Evolutionary conservation across 30 jellyfish, hydroid and myxozoan species (phyloP).

Genomic region (Morbakka virulenta): DNA sequence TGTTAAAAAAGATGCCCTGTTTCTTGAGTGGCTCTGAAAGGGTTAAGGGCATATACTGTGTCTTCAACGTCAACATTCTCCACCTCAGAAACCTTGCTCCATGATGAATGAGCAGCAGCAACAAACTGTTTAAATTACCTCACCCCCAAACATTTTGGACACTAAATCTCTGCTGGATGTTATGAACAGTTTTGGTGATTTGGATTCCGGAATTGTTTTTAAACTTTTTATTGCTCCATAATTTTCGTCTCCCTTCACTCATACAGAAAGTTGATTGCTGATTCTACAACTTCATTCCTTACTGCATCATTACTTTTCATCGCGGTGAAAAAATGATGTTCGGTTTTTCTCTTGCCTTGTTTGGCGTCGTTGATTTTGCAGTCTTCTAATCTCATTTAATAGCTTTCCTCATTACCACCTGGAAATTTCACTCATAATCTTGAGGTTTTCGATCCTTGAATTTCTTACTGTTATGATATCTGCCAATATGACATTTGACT

Average conservation of each 20-base stretch:
- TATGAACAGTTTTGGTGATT: conserved; percentile 10
- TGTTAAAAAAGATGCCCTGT: conserved; percentile 23
- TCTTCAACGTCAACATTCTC: conserved; percentile 11
- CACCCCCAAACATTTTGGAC: conserved; percentile 42
- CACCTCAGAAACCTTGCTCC: background rate
- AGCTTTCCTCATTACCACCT: conserved; percentile 27
- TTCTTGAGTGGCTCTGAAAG: conserved; percentile 24
- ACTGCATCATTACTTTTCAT: too few species aligned
- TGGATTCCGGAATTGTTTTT: conserved; percentile 16
- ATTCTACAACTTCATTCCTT: too few species aligned
- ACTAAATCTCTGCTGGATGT: conserved; percentile 15
- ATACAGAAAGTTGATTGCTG: too few species aligned
- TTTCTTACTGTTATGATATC: conserved; percentile 20
- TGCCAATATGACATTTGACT: conserved; percentile 20
- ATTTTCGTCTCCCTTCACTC: too few species aligned
- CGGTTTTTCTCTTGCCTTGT: background rate
- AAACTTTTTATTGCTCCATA: conserved; percentile 20
- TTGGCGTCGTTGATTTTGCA: background rate
- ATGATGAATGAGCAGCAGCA: conserved; percentile 27
- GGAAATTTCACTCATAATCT: conserved; percentile 31
- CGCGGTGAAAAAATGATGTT: background rate
- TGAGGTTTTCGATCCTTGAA: conserved; percentile 14
- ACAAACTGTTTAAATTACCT: conserved; percentile 8
- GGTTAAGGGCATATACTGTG: conserved; percentile 37
- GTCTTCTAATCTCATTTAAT: background rate